A percentile compares a stretch with the other conserved stretches of the same genome.
Conservation (phyloP, 53 echinoderm and acorn worm genomes). For the Holothuria scabra region DNA sequence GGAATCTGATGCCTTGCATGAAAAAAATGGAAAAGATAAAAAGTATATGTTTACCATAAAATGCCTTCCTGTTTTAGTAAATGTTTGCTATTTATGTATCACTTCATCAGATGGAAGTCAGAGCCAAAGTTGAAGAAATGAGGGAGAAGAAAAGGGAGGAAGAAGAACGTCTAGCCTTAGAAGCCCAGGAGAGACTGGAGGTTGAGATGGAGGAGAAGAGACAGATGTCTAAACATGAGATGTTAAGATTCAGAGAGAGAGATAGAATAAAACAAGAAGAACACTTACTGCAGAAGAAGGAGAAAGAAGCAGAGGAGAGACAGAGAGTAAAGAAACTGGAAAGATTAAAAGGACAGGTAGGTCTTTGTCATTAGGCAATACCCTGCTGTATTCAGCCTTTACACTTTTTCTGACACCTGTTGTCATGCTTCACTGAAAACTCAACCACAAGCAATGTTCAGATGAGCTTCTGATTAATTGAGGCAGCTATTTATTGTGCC, state of each 20-base stretch:
- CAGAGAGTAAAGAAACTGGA: conserved; percentile 76
- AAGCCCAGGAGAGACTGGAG: conserved; percentile 57
- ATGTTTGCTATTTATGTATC: neutral
- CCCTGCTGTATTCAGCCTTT: too few relatives aligned
- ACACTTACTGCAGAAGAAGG: conserved; percentile 73
- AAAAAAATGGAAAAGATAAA: too few relatives aligned
- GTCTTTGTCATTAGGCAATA: neutral
- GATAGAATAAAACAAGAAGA: conserved; percentile 73
- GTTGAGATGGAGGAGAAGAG: conserved; percentile 74
- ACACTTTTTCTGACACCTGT: too few relatives aligned
- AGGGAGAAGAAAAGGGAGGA: conserved; percentile 74
- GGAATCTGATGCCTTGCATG: too few relatives aligned
- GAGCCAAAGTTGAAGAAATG: conserved; percentile 70
- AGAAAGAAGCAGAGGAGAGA: conserved; percentile 70
- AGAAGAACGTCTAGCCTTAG: conserved; percentile 59
- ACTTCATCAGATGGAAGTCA: conserved; percentile 69
- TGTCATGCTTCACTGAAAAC: too few relatives aligned
- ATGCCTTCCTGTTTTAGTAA: too few relatives aligned
- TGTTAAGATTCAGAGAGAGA: conserved; percentile 82
- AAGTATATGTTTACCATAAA: too few relatives aligned
- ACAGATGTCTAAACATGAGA: conserved; percentile 57
- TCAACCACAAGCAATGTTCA: too few relatives aligned
- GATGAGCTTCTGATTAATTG: too few relatives aligned
- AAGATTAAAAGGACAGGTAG: conserved; percentile 88
- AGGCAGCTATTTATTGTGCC: too few relatives aligned